These are phyloP conservation scores for Myiotriccus ornatus DNA, from an alignment of 2,797 vertebrate genomes.

Conservation along the genomic window DNA sequence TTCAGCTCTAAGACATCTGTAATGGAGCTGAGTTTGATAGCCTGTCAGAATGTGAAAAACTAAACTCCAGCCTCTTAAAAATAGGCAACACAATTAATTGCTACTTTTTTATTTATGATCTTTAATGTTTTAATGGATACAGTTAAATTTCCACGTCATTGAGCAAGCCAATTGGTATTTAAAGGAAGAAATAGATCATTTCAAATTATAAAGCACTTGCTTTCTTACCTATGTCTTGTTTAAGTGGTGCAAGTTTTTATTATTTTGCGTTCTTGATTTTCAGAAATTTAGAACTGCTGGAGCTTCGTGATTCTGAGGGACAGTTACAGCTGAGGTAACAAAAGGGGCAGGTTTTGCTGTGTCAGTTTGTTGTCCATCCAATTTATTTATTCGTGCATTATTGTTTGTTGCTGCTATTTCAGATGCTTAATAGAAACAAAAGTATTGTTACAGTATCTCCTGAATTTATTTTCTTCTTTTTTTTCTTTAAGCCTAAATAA, in stretches of 20 bases:
- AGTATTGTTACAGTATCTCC: not conserved
- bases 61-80: constrained; percentile 48
- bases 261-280: not conserved
- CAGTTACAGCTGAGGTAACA: not conserved
- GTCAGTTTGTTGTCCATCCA: not conserved
- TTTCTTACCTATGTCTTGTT: constrained; percentile 18
- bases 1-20: constrained; percentile 68
- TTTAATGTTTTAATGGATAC: constrained; percentile 69
- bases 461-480: not conserved
- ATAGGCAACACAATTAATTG: constrained; percentile 65
- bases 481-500: not conserved
- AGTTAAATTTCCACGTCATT: constrained; percentile 63
- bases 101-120: constrained; percentile 71
- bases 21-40: constrained; percentile 72
- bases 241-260: not conserved
- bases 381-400: not conserved
- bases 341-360: not conserved
- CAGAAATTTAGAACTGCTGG: not conserved
- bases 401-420: not conserved
- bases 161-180: constrained; percentile 30
- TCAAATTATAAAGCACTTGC: constrained; percentile 67
- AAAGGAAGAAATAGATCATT: constrained; percentile 69
- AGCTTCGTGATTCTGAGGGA: not conserved
- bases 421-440: not conserved
- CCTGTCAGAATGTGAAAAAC: constrained; percentile 49